phyloP scores from a whole-genome alignment of 2,113 vertebrate species.

The Butorides virescens region DNA sequence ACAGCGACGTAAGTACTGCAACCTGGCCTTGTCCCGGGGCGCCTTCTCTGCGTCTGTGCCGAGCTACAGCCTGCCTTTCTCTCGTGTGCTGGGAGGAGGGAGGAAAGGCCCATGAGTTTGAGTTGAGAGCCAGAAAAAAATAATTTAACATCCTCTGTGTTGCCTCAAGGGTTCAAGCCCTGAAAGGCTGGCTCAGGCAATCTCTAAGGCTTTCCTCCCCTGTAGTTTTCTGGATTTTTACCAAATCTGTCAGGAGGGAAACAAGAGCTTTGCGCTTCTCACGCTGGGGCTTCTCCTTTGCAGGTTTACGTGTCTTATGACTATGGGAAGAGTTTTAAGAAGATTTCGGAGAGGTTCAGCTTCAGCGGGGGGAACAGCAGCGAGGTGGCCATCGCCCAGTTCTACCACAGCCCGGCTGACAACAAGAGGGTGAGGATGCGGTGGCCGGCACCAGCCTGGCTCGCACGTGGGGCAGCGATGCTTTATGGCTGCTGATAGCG shows the following conservation, averaged over 20 bases:
- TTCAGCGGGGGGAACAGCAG: slow-evolving; percentile 70
- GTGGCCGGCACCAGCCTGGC: fast-evolving
- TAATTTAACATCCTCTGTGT: neutral
- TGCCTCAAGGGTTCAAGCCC: neutral
- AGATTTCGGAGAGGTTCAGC: slow-evolving; percentile 84
- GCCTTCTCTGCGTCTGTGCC: neutral
- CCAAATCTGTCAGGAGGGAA: neutral
- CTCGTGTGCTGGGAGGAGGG: neutral
- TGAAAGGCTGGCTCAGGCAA: neutral
- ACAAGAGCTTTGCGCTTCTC: neutral
- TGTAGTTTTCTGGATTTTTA: neutral
- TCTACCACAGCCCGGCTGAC: slow-evolving; percentile 96
- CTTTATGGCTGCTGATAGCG: fast-evolving
- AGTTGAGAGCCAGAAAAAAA: neutral
- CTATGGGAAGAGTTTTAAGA: slow-evolving; percentile 88
- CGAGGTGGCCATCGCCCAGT: slow-evolving; percentile 89
- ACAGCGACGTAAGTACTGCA: slow-evolving; percentile 85
- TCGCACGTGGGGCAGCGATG: fast-evolving
- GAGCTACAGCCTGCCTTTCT: neutral
- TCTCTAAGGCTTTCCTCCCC: fast-evolving
- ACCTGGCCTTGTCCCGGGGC: fast-evolving
- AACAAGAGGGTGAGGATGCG: slow-evolving; percentile 85
- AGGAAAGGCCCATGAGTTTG: neutral
- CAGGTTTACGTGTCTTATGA: slow-evolving; percentile 95
- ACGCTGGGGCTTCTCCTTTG: neutral